These are phyloP conservation scores for Pomatorhinus ruficollis DNA, from an alignment of 2,113 vertebrate genomes.

Conservation along the genomic window DNA sequence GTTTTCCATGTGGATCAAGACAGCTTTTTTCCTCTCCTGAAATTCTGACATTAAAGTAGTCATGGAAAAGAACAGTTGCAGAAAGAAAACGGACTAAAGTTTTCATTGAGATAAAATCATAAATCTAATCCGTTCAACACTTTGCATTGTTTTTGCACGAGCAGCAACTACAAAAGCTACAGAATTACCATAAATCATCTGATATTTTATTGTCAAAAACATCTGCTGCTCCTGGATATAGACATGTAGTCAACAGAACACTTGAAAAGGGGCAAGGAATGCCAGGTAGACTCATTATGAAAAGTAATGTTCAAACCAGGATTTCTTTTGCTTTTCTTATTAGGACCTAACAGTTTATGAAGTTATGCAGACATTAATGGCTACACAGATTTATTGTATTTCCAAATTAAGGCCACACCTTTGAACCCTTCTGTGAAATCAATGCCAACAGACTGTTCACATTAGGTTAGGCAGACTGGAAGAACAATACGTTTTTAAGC, in stretches of 20 bases:
- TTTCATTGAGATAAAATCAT: neutral
- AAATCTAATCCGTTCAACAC: neutral
- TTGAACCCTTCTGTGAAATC: neutral
- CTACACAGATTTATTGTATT: neutral
- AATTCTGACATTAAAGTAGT: neutral
- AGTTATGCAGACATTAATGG: neutral
- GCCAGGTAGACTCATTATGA: neutral
- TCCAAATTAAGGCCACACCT: neutral
- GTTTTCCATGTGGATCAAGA: neutral
- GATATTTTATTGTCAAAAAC: neutral
- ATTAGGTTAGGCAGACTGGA: neutral
- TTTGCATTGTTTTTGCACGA: neutral
- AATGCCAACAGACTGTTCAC: neutral
- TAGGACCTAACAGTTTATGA: neutral
- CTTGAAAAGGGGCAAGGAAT: neutral
- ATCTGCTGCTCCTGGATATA: neutral
- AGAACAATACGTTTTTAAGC: neutral
- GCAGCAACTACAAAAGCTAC: neutral
- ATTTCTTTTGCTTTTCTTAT: slow-evolving; percentile 12
- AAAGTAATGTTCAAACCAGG: slow-evolving; percentile 4
- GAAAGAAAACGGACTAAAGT: neutral
- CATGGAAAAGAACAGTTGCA: neutral
- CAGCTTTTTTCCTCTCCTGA: neutral
- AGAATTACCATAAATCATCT: neutral
- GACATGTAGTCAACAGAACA: neutral